Evolutionary conservation across 2,113 vertebrate species (phyloP).

Genomic region (Heterotis niloticus): DNA sequence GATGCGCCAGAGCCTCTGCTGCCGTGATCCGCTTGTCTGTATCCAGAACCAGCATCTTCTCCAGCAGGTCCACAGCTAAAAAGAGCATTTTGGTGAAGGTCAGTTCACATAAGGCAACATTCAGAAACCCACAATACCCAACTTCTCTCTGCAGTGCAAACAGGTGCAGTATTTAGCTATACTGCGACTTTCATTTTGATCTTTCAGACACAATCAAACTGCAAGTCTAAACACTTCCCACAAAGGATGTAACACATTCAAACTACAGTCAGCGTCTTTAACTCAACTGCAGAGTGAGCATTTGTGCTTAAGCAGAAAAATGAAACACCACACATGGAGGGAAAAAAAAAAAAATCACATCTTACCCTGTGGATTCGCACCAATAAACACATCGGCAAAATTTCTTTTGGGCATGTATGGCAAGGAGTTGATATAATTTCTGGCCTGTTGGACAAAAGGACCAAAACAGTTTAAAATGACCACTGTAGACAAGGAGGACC

Average conservation of each 20-base stretch:
- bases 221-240: background rate
- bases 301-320: no score
- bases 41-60: constrained; percentile 97
- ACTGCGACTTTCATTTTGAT: no score
- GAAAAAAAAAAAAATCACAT: background rate
- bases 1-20: constrained; percentile 83
- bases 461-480: background rate
- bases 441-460: constrained; percentile 68
- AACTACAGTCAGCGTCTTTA: background rate
- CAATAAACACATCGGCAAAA: constrained; percentile 95
- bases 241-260: background rate
- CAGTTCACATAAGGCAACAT: background rate
- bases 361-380: constrained; percentile 93
- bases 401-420: constrained; percentile 94
- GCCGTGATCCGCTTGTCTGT: constrained; percentile 95
- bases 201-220: no score
- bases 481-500: no score
- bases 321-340: no score
- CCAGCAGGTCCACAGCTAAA: constrained; percentile 85
- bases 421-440: constrained; percentile 95
- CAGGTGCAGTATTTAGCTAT: no score
- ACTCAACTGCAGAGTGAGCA: no score
- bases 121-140: background rate
- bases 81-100: background rate
- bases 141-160: no score